phyloP scores from a whole-genome alignment of 2,888 invertebrate species.

The Scotopteryx bipunctaria region DNA sequence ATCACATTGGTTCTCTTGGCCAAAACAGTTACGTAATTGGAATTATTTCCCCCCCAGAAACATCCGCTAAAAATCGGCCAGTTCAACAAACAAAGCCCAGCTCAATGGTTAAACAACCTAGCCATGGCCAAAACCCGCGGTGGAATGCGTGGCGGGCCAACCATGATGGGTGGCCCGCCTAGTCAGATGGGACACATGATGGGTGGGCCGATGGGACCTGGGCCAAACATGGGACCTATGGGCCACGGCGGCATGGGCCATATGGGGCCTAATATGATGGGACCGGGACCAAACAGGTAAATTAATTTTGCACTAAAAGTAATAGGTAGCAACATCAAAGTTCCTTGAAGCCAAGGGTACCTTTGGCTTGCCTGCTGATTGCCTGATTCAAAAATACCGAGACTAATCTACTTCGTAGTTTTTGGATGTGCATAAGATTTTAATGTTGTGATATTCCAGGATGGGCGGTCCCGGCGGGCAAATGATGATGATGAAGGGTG shows the following conservation, averaged over 20 bases:
- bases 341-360: too few relatives aligned
- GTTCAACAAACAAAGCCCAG: conserved; percentile 92
- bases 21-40: too few relatives aligned
- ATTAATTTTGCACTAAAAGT: background rate
- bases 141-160: conserved; percentile 81
- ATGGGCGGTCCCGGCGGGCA: conserved; percentile 75
- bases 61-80: conserved; percentile 95
- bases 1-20: too few relatives aligned
- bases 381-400: too few relatives aligned
- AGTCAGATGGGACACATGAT: conserved; percentile 80
- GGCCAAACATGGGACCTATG: conserved; percentile 77
- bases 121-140: conserved; percentile 89
- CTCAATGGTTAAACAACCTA: conserved; percentile 91
- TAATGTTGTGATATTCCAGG: conserved; percentile 31
- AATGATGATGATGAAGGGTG: conserved; percentile 78
- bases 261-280: conserved; percentile 80
- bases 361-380: too few relatives aligned
- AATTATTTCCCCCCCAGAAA: conserved; percentile 86
- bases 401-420: too few relatives aligned
- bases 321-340: too few relatives aligned
- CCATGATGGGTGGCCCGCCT: conserved; percentile 77
- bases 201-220: conserved; percentile 79
- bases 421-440: too few relatives aligned
- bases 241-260: conserved; percentile 75
- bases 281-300: conserved; percentile 54